These are phyloP conservation scores for Eulithis testata DNA, from an alignment of 2,888 invertebrate species.

Conservation along the genomic window DNA sequence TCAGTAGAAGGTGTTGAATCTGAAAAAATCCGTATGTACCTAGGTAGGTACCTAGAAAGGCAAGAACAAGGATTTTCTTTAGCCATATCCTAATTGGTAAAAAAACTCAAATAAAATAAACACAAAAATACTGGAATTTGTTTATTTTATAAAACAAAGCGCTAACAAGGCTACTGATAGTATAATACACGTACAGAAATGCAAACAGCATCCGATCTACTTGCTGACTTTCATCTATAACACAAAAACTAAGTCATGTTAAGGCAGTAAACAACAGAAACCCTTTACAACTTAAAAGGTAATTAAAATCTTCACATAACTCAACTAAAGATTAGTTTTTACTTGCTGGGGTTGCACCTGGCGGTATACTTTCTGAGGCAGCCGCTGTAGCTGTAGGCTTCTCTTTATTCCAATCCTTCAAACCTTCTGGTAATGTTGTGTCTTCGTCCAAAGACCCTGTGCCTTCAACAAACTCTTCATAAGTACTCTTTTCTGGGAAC, in stretches of 20 bases:
- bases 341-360: constrained; percentile 51
- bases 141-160: constrained; percentile 73
- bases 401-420: constrained; percentile 97
- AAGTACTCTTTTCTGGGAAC: constrained; percentile 99
- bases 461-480: constrained; percentile 99
- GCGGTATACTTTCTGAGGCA: constrained; percentile 60
- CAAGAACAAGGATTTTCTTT: too few relatives aligned
- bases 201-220: constrained; percentile 38
- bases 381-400: constrained; percentile 59
- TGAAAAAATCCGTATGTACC: too few relatives aligned
- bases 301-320: constrained; percentile 72
- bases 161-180: constrained; percentile 48
- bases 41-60: too few relatives aligned
- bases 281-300: constrained; percentile 72
- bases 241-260: constrained; percentile 50
- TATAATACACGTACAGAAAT: constrained; percentile 44
- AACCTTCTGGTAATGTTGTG: constrained; percentile 96
- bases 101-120: constrained; percentile 30
- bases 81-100: too few relatives aligned
- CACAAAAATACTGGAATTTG: constrained; percentile 59
- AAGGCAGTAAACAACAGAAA: constrained; percentile 55
- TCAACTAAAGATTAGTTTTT: constrained; percentile 67
- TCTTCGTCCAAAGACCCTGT: constrained; percentile 99
- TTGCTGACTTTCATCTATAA: constrained; percentile 47
- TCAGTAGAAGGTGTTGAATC: too few relatives aligned